phyloP scores from a whole-genome alignment of 2,797 vertebrate species.

The Sebastes oblongus region DNA sequence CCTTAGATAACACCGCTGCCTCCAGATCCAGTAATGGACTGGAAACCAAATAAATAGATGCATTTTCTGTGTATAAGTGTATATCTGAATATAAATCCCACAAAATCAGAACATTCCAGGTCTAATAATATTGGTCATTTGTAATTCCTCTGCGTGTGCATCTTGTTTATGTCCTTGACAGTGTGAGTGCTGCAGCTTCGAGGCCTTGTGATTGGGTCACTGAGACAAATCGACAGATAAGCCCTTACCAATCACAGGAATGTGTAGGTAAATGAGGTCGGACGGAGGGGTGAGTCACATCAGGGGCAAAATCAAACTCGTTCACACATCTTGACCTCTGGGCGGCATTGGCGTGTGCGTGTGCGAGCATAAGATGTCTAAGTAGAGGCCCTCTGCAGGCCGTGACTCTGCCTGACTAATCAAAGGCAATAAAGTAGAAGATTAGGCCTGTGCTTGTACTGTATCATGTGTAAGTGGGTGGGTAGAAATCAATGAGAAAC shows the following conservation, averaged over 20 bases:
- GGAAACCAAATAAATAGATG: too few relatives aligned
- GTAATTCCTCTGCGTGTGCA: neutral
- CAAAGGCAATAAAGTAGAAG: slow-evolving; percentile 18
- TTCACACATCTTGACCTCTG: neutral
- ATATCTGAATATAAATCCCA: neutral
- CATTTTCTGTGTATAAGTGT: rapidly evolving
- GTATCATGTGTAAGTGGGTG: neutral
- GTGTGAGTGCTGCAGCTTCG: neutral
- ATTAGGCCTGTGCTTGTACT: slow-evolving; percentile 13
- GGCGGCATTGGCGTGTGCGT: neutral
- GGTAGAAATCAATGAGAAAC: neutral
- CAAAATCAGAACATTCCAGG: neutral
- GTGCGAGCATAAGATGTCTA: neutral
- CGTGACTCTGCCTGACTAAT: slow-evolving; percentile 5
- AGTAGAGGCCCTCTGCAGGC: neutral
- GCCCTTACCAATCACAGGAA: neutral
- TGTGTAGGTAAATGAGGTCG: slow-evolving; percentile 28
- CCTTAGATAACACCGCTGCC: neutral
- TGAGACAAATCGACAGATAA: slow-evolving; percentile 16
- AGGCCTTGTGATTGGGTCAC: neutral
- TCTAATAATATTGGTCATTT: neutral
- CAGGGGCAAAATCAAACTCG: neutral
- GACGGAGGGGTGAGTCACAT: neutral
- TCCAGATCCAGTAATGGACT: too few relatives aligned
- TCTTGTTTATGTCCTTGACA: neutral